Evolutionary conservation across 2,113 vertebrate species (phyloP).

Genomic region (Burhinus oedicnemus): DNA sequence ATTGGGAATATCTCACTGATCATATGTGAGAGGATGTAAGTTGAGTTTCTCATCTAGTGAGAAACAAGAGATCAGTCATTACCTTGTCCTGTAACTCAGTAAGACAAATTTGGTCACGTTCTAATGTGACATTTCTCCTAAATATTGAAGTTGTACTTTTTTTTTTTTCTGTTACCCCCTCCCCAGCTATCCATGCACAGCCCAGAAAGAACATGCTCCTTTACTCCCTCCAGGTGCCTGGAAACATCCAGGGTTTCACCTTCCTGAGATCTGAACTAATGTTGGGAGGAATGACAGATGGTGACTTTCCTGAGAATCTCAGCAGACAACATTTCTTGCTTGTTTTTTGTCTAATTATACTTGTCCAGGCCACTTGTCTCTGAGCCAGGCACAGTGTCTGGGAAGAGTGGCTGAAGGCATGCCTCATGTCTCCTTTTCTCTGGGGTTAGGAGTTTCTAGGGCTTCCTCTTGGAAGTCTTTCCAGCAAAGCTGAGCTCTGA

Average conservation of each 20-base stretch:
- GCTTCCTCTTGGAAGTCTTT: not conserved
- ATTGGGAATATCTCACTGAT: not conserved
- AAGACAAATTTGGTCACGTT: not conserved
- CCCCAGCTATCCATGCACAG: not conserved
- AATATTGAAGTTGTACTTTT: not conserved
- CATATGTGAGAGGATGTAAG: not conserved
- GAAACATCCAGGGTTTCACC: not conserved
- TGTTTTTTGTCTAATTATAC: not conserved
- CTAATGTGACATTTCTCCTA: not conserved
- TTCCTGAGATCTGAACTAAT: not conserved
- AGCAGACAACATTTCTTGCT: not conserved
- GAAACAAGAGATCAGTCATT: not conserved
- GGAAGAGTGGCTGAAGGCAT: not conserved
- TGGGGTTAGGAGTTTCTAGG: not conserved
- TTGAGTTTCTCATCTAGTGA: not conserved
- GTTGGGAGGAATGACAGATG: not conserved
- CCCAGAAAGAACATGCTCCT: fast-evolving
- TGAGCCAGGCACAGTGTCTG: not conserved
- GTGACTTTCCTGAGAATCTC: not conserved
- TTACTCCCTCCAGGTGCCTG: not conserved
- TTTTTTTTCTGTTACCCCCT: not conserved
- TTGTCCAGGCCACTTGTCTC: not conserved
- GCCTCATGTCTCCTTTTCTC: not conserved
- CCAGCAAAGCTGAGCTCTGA: not conserved
- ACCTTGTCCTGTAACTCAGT: not conserved